These are phyloP conservation scores for Cordilura impudica DNA, from an alignment of 2,888 invertebrate genomes.

Conservation along the genomic window DNA sequence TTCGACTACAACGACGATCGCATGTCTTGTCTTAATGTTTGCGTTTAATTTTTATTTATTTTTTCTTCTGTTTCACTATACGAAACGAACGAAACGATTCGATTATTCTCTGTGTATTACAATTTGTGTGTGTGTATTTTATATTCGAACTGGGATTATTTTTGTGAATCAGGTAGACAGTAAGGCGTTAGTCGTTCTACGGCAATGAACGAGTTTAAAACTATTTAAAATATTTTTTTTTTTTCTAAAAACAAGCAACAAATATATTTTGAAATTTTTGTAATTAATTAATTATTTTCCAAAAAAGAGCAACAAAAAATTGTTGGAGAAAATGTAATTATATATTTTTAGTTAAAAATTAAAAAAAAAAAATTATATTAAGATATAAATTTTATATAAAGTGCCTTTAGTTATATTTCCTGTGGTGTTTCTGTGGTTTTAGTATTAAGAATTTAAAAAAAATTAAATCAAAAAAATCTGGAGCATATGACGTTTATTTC, in stretches of 20 bases:
- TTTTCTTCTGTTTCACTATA: neutral
- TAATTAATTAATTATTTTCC: neutral
- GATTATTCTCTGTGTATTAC: slow-evolving; percentile 15
- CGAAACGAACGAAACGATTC: neutral
- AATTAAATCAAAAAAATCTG: slow-evolving; percentile 25
- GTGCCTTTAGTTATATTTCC: neutral
- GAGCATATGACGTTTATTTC: slow-evolving; percentile 44
- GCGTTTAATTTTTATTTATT: slow-evolving; percentile 10
- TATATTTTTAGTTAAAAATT: neutral
- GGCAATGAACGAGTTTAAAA: slow-evolving; percentile 78
- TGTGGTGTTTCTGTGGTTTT: neutral
- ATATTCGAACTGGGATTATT: slow-evolving; percentile 68
- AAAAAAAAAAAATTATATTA: neutral
- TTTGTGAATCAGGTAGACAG: slow-evolving; percentile 77
- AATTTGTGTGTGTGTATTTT: slow-evolving; percentile 33
- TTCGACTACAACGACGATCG: slow-evolving; percentile 33
- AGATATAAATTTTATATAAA: neutral
- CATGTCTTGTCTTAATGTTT: slow-evolving; percentile 41
- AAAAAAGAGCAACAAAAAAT: too few species aligned
- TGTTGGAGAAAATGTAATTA: neutral
- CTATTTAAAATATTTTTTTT: slow-evolving; percentile 67
- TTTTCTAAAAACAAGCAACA: neutral
- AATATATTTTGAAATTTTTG: neutral
- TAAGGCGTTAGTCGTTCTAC: slow-evolving; percentile 79
- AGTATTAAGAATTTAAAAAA: neutral